Conservation (phyloP, 2,797 vertebrate species). For the Percopsis omiscomaycus region DNA sequence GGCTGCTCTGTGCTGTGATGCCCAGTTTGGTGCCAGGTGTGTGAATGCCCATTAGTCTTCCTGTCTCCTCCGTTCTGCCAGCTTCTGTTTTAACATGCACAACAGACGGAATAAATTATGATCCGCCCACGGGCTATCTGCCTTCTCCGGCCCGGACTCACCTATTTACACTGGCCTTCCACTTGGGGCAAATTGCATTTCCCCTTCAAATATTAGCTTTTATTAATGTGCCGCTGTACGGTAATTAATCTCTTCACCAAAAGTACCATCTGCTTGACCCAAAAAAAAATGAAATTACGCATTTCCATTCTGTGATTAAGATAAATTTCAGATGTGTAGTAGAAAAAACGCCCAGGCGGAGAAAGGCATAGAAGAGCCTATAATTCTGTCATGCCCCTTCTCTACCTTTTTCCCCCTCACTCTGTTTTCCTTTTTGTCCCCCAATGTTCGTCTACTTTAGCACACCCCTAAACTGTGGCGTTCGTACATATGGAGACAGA, state of each 20-base stretch:
- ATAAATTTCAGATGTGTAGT: slow-evolving; percentile 59
- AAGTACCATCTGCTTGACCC: slow-evolving; percentile 79
- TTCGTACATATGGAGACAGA: slow-evolving; percentile 45
- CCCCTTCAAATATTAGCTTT: slow-evolving; percentile 77
- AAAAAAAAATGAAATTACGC: slow-evolving; percentile 63
- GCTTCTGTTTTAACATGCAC: slow-evolving; percentile 60
- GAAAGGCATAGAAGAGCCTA: slow-evolving; percentile 33
- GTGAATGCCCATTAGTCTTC: slow-evolving; percentile 64
- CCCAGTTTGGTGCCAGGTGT: slow-evolving; percentile 53
- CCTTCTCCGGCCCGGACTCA: slow-evolving; percentile 58
- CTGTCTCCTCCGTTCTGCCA: slow-evolving; percentile 55
- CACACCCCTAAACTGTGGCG: slow-evolving; percentile 48
- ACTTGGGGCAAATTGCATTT: slow-evolving; percentile 66
- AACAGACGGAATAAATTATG: slow-evolving; percentile 66
- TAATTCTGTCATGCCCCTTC: background rate
- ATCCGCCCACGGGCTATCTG: slow-evolving; percentile 62
- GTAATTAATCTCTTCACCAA: slow-evolving; percentile 79
- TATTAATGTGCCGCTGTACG: slow-evolving; percentile 73
- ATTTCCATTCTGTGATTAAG: slow-evolving; percentile 69
- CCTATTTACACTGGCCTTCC: slow-evolving; percentile 66
- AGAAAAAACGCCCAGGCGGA: slow-evolving; percentile 47
- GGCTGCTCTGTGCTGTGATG: slow-evolving; percentile 29
- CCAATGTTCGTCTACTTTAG: slow-evolving; percentile 24
- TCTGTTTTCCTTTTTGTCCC: background rate
- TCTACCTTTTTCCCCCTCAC: slow-evolving; percentile 6